Evolutionary conservation across 2,888 invertebrate genomes (phyloP), one percentile per base, ranked within the genome.

Genomic region (Leptogaster cylindrica): DNA sequence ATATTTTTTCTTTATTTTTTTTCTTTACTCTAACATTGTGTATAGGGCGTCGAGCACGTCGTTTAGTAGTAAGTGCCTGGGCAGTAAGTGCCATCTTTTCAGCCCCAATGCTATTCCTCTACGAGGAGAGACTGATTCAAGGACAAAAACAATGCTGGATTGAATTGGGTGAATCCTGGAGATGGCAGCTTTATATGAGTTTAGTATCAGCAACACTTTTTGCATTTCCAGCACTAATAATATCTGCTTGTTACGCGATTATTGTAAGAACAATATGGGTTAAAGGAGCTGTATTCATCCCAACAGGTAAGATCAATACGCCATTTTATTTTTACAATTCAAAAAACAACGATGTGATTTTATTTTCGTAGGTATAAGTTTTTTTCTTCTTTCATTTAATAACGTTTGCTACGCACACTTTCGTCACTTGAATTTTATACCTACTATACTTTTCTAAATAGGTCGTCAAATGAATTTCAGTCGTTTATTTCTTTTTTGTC

Each of bases 241-340:
- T 96, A 70, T 88, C 92, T 2, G 90, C 90, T 2, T 96, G 96
- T 78, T 96, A 96, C 79, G 88, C 91, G 6, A 88, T 95, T 74
- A 96, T 96, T 74, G 93, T 96, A 1, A 86, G 89, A 76, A 95
- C 95, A 6, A 95, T 96, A 73, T 96, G 95, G 96, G 89, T 91
- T 3, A 93, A 93, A 65, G 81, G 81, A 8, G 79, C 81, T 1
- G 77, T 79, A 41, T 78, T 81, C 72, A 74, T 78, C 44, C 77
- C 81, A n/a, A 73, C 77, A 68, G 80, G 80, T 79, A 71, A 66
- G 73, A 36, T 14, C n/a, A 33, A 51, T 25, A 41, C 18, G 27
- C 8, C 6, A 10, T 2, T 5, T 25, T 3, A 20, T 48, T 20
- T 48, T 23, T 23, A 12, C 23, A 48, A 10, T 10, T 48, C 2